Evolutionary conservation across 2,113 vertebrate species (phyloP).

Genomic region (Archocentrus centrarchus): DNA sequence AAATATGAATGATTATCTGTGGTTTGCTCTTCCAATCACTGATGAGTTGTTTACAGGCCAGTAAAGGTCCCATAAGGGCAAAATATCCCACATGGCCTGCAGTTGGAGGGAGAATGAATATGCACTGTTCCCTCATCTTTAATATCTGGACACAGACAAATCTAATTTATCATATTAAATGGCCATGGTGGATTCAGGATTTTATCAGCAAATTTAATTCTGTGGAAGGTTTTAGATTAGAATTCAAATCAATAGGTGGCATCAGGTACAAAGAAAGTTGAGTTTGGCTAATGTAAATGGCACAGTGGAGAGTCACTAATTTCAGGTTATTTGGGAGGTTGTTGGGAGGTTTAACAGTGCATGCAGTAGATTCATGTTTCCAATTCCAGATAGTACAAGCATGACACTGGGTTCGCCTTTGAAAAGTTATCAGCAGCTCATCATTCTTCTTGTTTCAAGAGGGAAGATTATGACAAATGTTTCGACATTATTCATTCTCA

Average conservation of each 20-base stretch:
- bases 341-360: not conserved
- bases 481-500: conserved; percentile 25
- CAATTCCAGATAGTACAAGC: conserved; percentile 2
- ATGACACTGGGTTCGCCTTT: not conserved
- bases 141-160: conserved; percentile 21
- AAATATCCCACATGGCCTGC: conserved; percentile 24
- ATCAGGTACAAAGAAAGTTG: conserved; percentile 2
- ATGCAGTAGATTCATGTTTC: conserved; percentile 2
- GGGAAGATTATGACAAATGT: conserved; percentile 42
- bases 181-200: not conserved
- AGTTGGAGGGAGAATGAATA: conserved; percentile 31
- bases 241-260: conserved; percentile 13
- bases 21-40: conserved; percentile 8
- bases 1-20: conserved; percentile 27
- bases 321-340: not conserved
- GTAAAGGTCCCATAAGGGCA: not conserved
- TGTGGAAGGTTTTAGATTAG: conserved; percentile 7
- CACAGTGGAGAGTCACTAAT: conserved; percentile 17
- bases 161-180: conserved; percentile 33
- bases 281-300: not conserved
- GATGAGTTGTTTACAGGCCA: not conserved
- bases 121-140: not conserved
- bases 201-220: conserved; percentile 42
- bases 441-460: conserved; percentile 19
- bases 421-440: conserved; percentile 27